A percentile compares a stretch with the other conserved stretches of the same genome.
phyloP scores from a whole-genome alignment of 2,888 invertebrate species.

The Lithophane semibrunnea region DNA sequence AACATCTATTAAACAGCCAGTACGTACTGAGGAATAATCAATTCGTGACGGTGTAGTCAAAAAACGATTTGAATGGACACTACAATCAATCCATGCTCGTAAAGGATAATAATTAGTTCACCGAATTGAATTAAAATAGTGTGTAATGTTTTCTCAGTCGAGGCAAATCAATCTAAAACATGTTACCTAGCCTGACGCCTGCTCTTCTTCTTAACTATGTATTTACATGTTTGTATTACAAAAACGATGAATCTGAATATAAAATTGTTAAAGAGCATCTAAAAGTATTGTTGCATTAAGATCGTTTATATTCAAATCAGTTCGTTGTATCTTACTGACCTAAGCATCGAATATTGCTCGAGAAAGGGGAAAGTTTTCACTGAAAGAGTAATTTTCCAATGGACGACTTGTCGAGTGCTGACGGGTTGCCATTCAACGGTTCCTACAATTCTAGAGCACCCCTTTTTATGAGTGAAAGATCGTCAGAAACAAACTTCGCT shows the following conservation, averaged over 20 bases:
- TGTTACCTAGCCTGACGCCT: background rate
- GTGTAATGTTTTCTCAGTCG: slow-evolving; percentile 16
- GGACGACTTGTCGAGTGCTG: slow-evolving; percentile 50
- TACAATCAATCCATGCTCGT: slow-evolving; percentile 12
- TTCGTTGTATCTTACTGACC: slow-evolving; percentile 33
- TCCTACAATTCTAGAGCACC: slow-evolving; percentile 31
- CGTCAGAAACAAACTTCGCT: slow-evolving; percentile 32
- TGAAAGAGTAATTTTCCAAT: slow-evolving; percentile 53
- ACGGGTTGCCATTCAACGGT: slow-evolving; percentile 48
- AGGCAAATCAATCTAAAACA: background rate
- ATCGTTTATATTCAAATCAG: slow-evolving; percentile 15
- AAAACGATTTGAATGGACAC: slow-evolving; percentile 21
- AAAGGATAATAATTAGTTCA: slow-evolving; percentile 11
- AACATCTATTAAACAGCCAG: slow-evolving; percentile 21
- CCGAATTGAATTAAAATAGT: background rate
- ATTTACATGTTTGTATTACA: background rate
- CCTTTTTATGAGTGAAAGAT: slow-evolving; percentile 33
- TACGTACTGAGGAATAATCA: background rate
- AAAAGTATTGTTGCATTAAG: background rate
- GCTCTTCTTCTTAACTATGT: background rate
- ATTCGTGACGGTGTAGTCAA: slow-evolving; percentile 1
- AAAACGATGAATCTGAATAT: background rate
- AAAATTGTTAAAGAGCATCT: background rate
- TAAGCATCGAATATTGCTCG: slow-evolving; percentile 43
- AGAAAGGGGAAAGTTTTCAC: slow-evolving; percentile 59